Evolutionary conservation across 2,888 invertebrate species (phyloP).

Genomic region (Phaedon cochleariae): DNA sequence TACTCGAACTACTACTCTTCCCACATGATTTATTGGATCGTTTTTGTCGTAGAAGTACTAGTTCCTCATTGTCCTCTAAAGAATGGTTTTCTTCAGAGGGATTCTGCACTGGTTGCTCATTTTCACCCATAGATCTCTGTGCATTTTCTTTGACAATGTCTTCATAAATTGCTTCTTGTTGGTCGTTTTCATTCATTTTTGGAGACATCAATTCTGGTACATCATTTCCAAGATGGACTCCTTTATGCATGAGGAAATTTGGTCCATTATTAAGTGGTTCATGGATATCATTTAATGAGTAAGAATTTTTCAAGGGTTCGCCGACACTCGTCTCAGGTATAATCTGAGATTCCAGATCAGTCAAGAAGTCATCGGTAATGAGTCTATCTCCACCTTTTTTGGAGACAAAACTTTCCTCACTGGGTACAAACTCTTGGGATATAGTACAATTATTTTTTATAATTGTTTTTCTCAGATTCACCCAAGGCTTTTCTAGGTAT

Average conservation of each 20-base stretch:
- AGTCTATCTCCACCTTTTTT: slow-evolving; percentile 43
- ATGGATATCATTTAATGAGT: background rate
- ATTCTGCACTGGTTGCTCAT: too few relatives aligned
- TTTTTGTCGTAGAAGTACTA: too few relatives aligned
- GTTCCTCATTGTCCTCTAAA: too few relatives aligned
- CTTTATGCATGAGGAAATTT: background rate
- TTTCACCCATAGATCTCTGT: too few relatives aligned
- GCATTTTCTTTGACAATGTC: too few relatives aligned
- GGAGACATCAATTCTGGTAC: background rate
- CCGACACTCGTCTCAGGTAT: slow-evolving; percentile 31
- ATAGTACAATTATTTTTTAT: slow-evolving; percentile 73
- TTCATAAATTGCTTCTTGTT: too few relatives aligned
- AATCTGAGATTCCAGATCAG: slow-evolving; percentile 58
- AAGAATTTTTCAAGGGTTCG: background rate
- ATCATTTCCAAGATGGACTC: background rate
- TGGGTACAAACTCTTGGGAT: slow-evolving; percentile 63
- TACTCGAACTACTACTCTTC: background rate
- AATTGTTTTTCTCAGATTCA: slow-evolving; percentile 69
- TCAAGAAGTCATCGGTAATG: slow-evolving; percentile 45
- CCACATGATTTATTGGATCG: too few relatives aligned
- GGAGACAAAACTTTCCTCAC: slow-evolving; percentile 25
- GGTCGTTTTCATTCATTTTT: too few relatives aligned
- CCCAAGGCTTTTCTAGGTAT: slow-evolving; percentile 74
- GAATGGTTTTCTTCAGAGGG: too few relatives aligned
- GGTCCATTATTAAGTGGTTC: background rate